These are phyloP conservation scores for Mamestra brassicae DNA, from an alignment of 2,888 invertebrate species.

Conservation along the genomic window DNA sequence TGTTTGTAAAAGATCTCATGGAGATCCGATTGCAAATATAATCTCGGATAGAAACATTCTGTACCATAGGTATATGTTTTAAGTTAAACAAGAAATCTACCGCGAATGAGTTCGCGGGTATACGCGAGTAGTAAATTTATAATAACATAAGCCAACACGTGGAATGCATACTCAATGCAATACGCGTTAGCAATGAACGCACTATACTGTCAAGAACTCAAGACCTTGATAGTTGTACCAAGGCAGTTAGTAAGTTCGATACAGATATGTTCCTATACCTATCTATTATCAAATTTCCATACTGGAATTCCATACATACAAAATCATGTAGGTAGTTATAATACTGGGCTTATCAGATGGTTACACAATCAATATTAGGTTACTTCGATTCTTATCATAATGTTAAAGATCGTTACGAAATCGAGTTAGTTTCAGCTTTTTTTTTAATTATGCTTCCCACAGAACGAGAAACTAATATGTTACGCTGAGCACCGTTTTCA, in stretches of 20 bases:
- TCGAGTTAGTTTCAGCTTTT: neutral
- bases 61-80: too few species aligned
- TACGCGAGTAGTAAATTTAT: neutral
- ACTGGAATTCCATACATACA: conserved; percentile 30
- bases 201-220: conserved; percentile 11
- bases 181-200: conserved; percentile 15
- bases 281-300: conserved; percentile 30
- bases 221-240: conserved; percentile 22
- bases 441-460: neutral
- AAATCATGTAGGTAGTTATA: neutral
- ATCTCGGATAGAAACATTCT: too few species aligned
- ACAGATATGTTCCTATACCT: conserved; percentile 8
- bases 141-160: conserved; percentile 6
- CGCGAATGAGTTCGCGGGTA: too few species aligned
- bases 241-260: conserved; percentile 16
- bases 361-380: conserved; percentile 11
- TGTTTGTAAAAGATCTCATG: too few species aligned
- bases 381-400: conserved; percentile 16
- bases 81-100: too few species aligned
- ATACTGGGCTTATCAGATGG: conserved; percentile 11
- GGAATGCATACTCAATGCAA: conserved; percentile 42
- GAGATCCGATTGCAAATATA: too few species aligned
- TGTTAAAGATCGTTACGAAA: conserved; percentile 3
- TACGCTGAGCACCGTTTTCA: too few species aligned
- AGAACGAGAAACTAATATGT: neutral